phyloP scores from a whole-genome alignment of 2,113 vertebrate species.

The Glaucomys volans region DNA sequence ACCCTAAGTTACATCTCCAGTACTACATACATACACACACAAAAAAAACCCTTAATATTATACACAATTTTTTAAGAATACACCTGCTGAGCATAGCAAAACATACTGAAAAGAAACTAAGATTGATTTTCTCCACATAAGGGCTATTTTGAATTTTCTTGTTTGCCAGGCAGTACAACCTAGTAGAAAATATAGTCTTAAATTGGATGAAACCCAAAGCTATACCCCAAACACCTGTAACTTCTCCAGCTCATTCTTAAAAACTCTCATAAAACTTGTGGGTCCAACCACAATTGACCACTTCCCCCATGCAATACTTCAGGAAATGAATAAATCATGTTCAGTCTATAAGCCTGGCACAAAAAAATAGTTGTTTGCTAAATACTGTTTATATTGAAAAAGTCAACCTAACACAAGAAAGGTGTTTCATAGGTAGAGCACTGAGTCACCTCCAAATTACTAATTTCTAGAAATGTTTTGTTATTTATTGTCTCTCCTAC shows the following conservation, averaged over 20 bases:
- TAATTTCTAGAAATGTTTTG: slow-evolving; percentile 40
- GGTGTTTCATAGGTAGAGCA: background rate
- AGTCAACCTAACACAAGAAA: background rate
- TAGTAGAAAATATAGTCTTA: slow-evolving; percentile 60
- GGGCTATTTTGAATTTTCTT: slow-evolving; percentile 57
- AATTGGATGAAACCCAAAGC: slow-evolving; percentile 73
- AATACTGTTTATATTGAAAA: slow-evolving; percentile 32
- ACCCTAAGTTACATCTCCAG: background rate
- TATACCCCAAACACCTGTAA: slow-evolving; percentile 71
- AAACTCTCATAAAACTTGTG: slow-evolving; percentile 38
- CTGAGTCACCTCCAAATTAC: background rate
- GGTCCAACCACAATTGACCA: slow-evolving; percentile 62
- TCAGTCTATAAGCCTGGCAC: background rate
- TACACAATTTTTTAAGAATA: slow-evolving; percentile 29
- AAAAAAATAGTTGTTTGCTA: slow-evolving; percentile 40
- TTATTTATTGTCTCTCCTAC: background rate
- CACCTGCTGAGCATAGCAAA: slow-evolving; percentile 41
- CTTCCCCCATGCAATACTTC: slow-evolving; percentile 6
- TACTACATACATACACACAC: background rate
- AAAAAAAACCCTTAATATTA: background rate
- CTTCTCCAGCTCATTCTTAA: slow-evolving; percentile 76
- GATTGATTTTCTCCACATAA: slow-evolving; percentile 68
- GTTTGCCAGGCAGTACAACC: slow-evolving; percentile 37
- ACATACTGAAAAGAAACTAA: slow-evolving; percentile 60
- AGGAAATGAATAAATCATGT: slow-evolving; percentile 71